Percentiles rank a stretch among this genome's conserved stretches.
These are phyloP conservation scores for Drosophila prostipennis DNA, from an alignment of 2,888 invertebrate genomes.

Conservation along the genomic window DNA sequence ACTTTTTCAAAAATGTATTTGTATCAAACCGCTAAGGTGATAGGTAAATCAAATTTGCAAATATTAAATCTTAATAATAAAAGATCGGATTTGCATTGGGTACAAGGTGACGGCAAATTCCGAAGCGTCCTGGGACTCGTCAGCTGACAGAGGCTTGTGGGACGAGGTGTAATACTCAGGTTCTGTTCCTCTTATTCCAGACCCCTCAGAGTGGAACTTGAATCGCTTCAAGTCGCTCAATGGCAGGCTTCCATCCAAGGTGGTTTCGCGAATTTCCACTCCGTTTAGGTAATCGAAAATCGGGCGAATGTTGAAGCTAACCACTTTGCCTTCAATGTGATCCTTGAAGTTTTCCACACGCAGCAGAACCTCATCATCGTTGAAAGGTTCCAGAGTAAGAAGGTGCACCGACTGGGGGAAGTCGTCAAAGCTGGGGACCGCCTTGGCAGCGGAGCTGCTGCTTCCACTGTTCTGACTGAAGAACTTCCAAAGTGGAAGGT, in stretches of 20 bases:
- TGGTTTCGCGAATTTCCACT: conserved; percentile 87
- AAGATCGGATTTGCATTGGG: conserved; percentile 80
- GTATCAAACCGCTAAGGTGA: too few relatives aligned
- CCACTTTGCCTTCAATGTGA: conserved; percentile 84
- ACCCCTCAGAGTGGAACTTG: conserved; percentile 77
- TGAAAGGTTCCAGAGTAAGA: conserved; percentile 92
- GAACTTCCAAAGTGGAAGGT: conserved; percentile 87
- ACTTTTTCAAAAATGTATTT: too few relatives aligned
- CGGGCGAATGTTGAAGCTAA: conserved; percentile 80
- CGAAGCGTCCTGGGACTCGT: conserved; percentile 54
- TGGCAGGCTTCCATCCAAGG: conserved; percentile 89
- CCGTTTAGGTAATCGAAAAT: conserved; percentile 87
- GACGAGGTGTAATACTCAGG: conserved; percentile 67
- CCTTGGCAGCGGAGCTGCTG: conserved; percentile 82
- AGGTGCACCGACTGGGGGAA: conserved; percentile 90
- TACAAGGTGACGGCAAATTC: conserved; percentile 75
- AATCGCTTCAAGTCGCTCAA: conserved; percentile 85
- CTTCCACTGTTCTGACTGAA: conserved; percentile 84
- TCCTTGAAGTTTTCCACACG: conserved; percentile 89
- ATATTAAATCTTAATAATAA: too few relatives aligned
- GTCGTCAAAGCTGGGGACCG: conserved; percentile 64
- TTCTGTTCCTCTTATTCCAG: conserved; percentile 23
- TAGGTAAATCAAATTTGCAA: too few relatives aligned
- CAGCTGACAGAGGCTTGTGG: conserved; percentile 63
- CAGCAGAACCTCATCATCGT: conserved; percentile 86